Evolutionary conservation across 2,888 invertebrate genomes (phyloP).

Genomic region (Latheticus oryzae): DNA sequence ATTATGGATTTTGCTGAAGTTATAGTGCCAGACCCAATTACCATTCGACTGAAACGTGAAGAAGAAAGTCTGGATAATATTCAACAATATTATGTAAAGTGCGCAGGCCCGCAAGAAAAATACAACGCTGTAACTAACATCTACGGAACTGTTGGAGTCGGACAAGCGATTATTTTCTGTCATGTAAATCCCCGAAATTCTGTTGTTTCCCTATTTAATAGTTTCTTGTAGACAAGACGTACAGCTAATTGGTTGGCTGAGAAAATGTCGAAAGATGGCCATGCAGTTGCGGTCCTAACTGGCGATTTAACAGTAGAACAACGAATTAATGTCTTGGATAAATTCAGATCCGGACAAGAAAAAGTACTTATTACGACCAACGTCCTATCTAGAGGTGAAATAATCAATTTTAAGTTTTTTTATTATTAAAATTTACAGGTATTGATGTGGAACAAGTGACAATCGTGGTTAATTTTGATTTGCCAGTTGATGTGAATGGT

Average conservation of each 20-base stretch:
- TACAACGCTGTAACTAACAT: constrained; percentile 95
- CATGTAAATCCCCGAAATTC: constrained; percentile 72
- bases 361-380: constrained; percentile 96
- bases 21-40: constrained; percentile 91
- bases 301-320: constrained; percentile 95
- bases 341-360: constrained; percentile 92
- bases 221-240: constrained; percentile 77
- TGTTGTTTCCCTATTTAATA: neutral
- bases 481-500: constrained; percentile 85
- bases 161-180: constrained; percentile 99
- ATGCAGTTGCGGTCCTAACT: constrained; percentile 92
- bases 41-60: constrained; percentile 86
- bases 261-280: constrained; percentile 91
- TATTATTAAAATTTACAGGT: constrained; percentile 65
- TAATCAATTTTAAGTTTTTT: too few species aligned
- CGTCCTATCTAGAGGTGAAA: constrained; percentile 79
- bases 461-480: constrained; percentile 97
- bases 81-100: constrained; percentile 95
- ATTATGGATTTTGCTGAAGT: constrained; percentile 98
- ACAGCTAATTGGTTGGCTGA: constrained; percentile 90
- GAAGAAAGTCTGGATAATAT: constrained; percentile 97
- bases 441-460: constrained; percentile 99
- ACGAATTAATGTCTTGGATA: constrained; percentile 89
- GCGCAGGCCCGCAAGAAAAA: constrained; percentile 87
- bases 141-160: constrained; percentile 95